Evolutionary conservation across 1,140 invertebrate species (phyloP), one percentile per base, ranked within the genome.

Genomic region (Liolophura sinensis): DNA sequence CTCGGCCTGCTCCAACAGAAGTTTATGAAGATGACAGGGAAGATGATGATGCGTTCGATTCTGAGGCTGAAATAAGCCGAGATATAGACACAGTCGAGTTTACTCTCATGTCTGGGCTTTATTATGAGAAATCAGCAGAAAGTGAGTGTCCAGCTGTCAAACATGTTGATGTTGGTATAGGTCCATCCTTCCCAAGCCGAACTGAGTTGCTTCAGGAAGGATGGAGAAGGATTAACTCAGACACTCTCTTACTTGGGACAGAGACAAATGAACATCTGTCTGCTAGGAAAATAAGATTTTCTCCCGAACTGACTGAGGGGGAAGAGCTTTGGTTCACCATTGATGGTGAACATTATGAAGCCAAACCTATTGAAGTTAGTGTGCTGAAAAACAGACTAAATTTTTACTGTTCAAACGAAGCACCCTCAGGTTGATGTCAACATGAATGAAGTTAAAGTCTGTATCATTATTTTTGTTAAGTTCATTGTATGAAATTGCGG

Each of bases 281-380:
- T 9, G 70, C 69, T 15, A 72, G 73, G 50, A 74, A 67, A 51
- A 58, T 79, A 18, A 70, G 67, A 56, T 69, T 79, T 47, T 60
- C 25, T 24, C 68, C 68, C 47, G 60, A 73, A 46, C 46, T 66
- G 46, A 67, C 65, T 47, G 48, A 70, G 76, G 68, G 58, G 31
- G 64, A 72, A 69, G 65, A 71, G 24, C 20, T 67, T 12, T 81
- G 78, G 78, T 81, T 70, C 55, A 72, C 69, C 40, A 79, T 82
- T 48, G 81, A 82, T 73, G 76, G 76, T 22, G 81, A 82, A 66
- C 60, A 76, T 9, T 81, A 77, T 75, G 79, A 82, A 62, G 75
- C 74, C 3, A 74, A 78, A 59, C 78, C 79, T n/a, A 65, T 78
- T 14, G 72, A 78, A 56, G 68, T 81, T 1, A 69, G 70, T 20